Evolutionary conservation across 1,140 invertebrate genomes (phyloP).

Genomic region (Alviniconcha marisindica): DNA sequence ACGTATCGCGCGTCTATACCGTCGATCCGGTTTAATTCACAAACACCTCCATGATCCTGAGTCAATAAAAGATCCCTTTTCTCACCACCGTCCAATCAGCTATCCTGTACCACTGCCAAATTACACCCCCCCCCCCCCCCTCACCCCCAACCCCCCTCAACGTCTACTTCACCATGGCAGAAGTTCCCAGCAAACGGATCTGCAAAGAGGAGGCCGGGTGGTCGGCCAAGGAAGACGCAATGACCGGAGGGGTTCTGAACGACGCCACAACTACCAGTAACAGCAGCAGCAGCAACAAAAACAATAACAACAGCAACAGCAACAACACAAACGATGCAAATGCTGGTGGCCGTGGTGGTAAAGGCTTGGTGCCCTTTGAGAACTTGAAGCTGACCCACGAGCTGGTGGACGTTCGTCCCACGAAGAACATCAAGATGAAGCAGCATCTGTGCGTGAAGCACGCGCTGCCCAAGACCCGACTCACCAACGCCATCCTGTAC

Average conservation of each 20-base stretch:
- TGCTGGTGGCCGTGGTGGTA: not conserved
- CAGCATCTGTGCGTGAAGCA: constrained; percentile 61
- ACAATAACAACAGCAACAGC: not conserved
- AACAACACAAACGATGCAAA: not conserved
- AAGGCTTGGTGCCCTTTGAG: not conserved
- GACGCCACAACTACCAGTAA: not conserved
- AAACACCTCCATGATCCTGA: too few species aligned
- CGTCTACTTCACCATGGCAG: not conserved
- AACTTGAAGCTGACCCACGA: constrained; percentile 35
- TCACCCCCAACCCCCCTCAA: not conserved
- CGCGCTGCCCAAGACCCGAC: constrained; percentile 59
- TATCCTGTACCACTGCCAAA: too few species aligned
- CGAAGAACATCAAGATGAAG: constrained; percentile 61
- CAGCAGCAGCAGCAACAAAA: not conserved
- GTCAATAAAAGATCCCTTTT: too few species aligned
- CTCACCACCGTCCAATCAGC: too few species aligned
- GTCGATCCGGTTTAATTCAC: too few species aligned
- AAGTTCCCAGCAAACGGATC: not conserved
- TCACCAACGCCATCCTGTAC: constrained; percentile 59
- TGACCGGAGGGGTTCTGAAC: too few species aligned
- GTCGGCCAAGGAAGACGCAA: too few species aligned
- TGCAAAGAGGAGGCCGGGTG: not conserved
- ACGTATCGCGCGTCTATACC: too few species aligned
- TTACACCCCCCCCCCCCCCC: too few species aligned
- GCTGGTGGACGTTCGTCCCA: constrained; percentile 35